A percentile compares a stretch with the other conserved stretches of the same genome.
These are phyloP conservation scores for Danio albolineatus DNA, from an alignment of 2,797 vertebrate genomes.

Conservation along the genomic window DNA sequence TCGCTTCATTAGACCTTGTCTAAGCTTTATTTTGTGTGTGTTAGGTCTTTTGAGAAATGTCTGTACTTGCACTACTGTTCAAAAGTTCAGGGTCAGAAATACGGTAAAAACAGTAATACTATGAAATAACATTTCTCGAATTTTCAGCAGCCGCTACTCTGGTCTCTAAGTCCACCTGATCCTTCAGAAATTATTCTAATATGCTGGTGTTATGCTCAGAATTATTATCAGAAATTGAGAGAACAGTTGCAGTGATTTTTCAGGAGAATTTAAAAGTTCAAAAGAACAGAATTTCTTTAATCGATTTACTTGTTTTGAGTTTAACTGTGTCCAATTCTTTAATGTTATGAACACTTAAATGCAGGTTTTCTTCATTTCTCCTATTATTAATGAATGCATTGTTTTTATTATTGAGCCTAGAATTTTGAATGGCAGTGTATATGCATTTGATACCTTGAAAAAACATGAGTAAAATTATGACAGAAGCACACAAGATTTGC, in stretches of 20 bases:
- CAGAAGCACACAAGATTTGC: constrained; percentile 7
- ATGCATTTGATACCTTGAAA: background rate
- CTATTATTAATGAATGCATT: too few relatives aligned
- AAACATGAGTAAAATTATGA: background rate
- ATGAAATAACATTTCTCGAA: background rate
- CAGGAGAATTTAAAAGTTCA: too few relatives aligned
- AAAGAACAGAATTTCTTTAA: too few relatives aligned
- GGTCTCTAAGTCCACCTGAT: too few relatives aligned
- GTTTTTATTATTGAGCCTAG: background rate
- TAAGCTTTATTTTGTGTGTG: background rate
- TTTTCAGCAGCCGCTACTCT: too few relatives aligned
- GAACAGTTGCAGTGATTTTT: too few relatives aligned
- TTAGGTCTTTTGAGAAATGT: constrained; percentile 6
- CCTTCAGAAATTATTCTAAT: too few relatives aligned
- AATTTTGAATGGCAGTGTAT: background rate
- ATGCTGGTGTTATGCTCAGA: too few relatives aligned
- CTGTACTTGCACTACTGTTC: background rate
- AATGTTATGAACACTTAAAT: background rate
- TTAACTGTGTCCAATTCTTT: too few relatives aligned
- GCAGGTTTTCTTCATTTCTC: too few relatives aligned
- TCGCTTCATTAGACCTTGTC: constrained; percentile 16
- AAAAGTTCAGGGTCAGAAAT: background rate
- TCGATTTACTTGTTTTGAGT: too few relatives aligned
- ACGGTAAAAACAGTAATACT: background rate
- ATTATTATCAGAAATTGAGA: too few relatives aligned